Percentiles rank a stretch among this genome's conserved stretches.
Conservation (phyloP, 2,113 vertebrate species). For the Lates calcarifer region DNA sequence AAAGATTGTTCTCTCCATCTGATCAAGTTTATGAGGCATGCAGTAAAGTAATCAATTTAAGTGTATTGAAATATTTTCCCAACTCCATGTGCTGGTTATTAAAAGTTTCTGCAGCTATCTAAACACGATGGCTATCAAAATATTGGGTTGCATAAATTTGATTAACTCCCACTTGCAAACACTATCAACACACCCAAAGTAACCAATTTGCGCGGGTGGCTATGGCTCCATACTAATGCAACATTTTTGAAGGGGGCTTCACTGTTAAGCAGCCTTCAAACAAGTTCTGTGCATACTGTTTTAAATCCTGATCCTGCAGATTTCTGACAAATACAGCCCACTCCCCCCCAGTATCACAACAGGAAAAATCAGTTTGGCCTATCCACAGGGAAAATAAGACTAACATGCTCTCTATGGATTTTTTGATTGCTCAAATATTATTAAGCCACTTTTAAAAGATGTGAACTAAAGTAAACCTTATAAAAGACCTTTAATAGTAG, state of each 20-base stretch:
- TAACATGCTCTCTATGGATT: background rate
- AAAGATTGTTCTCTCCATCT: constrained; percentile 35
- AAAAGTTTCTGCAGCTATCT: constrained; percentile 26
- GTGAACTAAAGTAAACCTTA: background rate
- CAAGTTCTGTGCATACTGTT: background rate
- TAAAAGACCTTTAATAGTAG: background rate
- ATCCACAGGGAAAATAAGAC: background rate
- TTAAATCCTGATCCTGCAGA: constrained; percentile 6
- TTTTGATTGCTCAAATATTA: background rate
- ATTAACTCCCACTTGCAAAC: constrained; percentile 24
- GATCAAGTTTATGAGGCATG: constrained; percentile 23
- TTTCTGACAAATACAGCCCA: constrained; percentile 1
- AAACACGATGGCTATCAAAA: constrained; percentile 9
- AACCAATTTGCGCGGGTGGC: background rate
- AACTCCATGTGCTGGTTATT: constrained; percentile 25
- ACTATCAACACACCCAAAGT: background rate
- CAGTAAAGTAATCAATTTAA: constrained; percentile 30
- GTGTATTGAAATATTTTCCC: constrained; percentile 20
- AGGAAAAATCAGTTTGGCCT: background rate
- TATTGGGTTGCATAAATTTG: constrained; percentile 21
- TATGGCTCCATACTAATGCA: background rate
- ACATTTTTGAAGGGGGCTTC: background rate
- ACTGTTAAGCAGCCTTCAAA: background rate
- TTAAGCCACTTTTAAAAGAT: background rate
- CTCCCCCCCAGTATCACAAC: background rate